phyloP scores from a whole-genome alignment of 1,140 invertebrate species.

The Atta colombica region DNA sequence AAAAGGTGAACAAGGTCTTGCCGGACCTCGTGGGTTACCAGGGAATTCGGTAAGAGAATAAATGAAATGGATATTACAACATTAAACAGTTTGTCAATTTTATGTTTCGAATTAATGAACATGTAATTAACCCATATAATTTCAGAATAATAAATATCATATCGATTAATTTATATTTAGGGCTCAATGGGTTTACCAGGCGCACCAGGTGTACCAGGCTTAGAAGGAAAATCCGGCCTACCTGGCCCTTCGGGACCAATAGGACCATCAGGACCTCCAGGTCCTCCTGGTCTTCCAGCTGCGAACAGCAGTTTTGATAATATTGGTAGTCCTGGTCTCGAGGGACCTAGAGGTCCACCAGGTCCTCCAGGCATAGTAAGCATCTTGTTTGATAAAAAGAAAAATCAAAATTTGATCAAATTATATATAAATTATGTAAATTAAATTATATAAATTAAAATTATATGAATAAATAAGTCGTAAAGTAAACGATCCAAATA shows the following conservation, averaged over 20 bases:
- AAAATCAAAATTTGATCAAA: neutral
- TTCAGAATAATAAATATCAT: neutral
- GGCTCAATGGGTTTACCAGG: slow-evolving; percentile 85
- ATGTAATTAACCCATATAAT: neutral
- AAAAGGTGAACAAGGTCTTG: slow-evolving; percentile 87
- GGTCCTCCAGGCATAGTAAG: slow-evolving; percentile 84
- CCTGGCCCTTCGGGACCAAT: slow-evolving; percentile 78
- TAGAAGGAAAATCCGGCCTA: slow-evolving; percentile 81
- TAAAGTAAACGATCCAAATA: too few species aligned
- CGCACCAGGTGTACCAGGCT: slow-evolving; percentile 86
- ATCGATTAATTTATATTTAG: slow-evolving; percentile 44
- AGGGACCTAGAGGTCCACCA: slow-evolving; percentile 83
- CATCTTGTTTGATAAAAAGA: slow-evolving; percentile 27
- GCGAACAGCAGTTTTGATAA: slow-evolving; percentile 58
- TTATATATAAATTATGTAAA: too few species aligned
- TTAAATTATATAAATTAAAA: too few species aligned
- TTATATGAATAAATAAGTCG: too few species aligned
- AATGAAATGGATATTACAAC: neutral
- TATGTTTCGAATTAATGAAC: neutral
- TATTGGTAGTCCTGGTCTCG: slow-evolving; percentile 80
- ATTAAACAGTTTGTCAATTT: neutral
- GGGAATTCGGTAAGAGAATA: slow-evolving; percentile 85
- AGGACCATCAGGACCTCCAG: slow-evolving; percentile 85
- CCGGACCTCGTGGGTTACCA: slow-evolving; percentile 88
- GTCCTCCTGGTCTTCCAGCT: neutral